phyloP scores from a whole-genome alignment of 2,113 vertebrate species.

The Morone saxatilis region DNA sequence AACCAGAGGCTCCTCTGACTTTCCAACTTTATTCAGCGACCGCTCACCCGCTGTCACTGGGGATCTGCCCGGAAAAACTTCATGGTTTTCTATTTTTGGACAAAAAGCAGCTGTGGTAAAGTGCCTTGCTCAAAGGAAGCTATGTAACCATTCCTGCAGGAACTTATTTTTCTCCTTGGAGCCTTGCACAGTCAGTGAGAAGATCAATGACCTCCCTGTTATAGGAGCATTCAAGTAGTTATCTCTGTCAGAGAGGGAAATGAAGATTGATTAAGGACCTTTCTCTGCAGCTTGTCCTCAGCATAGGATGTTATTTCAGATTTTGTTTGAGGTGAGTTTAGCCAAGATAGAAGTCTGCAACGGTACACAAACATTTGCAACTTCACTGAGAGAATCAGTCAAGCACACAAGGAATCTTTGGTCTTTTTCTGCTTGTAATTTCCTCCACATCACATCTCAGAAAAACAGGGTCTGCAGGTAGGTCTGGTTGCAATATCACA shows the following conservation, averaged over 20 bases:
- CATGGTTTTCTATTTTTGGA: neutral
- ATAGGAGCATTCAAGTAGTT: conserved; percentile 14
- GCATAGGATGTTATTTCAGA: conserved; percentile 3
- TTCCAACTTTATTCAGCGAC: neutral
- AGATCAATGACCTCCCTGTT: neutral
- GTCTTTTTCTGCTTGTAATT: conserved; percentile 7
- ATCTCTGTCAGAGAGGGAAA: conserved; percentile 46
- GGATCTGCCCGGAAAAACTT: neutral
- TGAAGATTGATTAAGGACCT: conserved; percentile 40
- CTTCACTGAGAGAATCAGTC: neutral
- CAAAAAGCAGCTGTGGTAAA: conserved; percentile 9
- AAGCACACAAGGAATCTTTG: neutral
- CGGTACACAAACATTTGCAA: conserved; percentile 6
- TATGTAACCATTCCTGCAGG: neutral
- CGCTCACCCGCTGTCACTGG: neutral
- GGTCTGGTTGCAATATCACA: conserved; percentile 19
- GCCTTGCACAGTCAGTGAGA: conserved; percentile 16
- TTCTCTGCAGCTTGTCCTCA: conserved; percentile 7
- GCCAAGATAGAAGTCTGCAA: neutral
- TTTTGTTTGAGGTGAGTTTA: conserved; percentile 1
- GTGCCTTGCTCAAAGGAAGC: conserved; percentile 26
- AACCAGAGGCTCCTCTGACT: neutral
- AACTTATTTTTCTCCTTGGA: conserved; percentile 13
- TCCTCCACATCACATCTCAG: neutral
- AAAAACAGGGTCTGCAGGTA: neutral